A percentile compares a stretch with the other conserved stretches of the same genome.
Evolutionary conservation across 2,113 vertebrate species (phyloP).

Genomic region (Pachycephala philippinensis): DNA sequence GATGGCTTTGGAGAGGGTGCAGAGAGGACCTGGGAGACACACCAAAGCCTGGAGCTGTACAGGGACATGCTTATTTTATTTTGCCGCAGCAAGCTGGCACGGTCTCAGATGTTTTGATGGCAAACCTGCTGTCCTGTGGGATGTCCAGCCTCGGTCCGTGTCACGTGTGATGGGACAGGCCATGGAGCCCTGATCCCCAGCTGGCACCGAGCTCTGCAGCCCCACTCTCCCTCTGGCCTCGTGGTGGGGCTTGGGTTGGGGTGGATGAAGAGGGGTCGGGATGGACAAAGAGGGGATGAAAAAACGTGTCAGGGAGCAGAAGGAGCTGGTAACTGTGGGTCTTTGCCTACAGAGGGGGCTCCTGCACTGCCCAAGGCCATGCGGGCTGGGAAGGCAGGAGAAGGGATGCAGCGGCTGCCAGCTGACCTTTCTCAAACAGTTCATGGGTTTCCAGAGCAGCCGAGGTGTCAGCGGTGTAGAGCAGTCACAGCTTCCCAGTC

Average conservation of each 20-base stretch:
- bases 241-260: rapidly evolving
- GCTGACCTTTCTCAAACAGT: slow-evolving; percentile 81
- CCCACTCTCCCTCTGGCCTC: rapidly evolving
- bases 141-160: background rate
- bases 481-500: slow-evolving; percentile 71
- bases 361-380: slow-evolving; percentile 35
- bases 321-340: background rate
- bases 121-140: background rate
- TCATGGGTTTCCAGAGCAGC: slow-evolving; percentile 79
- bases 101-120: background rate
- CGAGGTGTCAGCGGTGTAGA: slow-evolving; percentile 78
- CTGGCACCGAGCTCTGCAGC: rapidly evolving
- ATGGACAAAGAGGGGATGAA: background rate
- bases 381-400: background rate
- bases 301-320: background rate
- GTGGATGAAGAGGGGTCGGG: background rate
- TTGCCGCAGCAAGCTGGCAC: background rate
- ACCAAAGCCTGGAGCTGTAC: background rate
- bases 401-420: slow-evolving; percentile 60
- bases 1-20: background rate
- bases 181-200: rapidly evolving
- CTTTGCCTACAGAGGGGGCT: slow-evolving; percentile 76
- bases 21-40: background rate
- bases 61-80: background rate
- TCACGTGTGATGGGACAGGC: rapidly evolving